Evolutionary conservation across 53 echinoderm and acorn worm genomes (phyloP), one percentile per base, ranked within the genome.

Genomic region (Holothuria leucospilota): DNA sequence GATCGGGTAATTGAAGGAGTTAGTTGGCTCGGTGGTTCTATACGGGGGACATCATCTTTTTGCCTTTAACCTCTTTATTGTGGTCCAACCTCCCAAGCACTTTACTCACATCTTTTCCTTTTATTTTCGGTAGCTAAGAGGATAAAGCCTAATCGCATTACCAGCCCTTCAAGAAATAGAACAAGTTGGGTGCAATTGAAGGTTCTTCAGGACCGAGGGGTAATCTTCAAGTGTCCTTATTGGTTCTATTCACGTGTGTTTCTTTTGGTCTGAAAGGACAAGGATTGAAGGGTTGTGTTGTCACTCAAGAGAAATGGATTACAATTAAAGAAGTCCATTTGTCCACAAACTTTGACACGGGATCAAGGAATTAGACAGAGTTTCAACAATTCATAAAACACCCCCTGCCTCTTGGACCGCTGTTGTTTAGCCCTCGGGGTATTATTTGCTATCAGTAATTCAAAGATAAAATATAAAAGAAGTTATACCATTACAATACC

Each of bases 121-220:
- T 75, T 75, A 75, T 75, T 75, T 75, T 75, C 39, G 23, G 75
- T 75, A 40, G 51, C 75, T 75, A 49, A 75, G 75, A 49, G 56
- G 56, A 56, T 56, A 56, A 46, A 27, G 23, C 24, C n/a, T 75
- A 75, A 75, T 75, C 49, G 75, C 75, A 75, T 75, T 75, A 74
- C 75, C 18, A 11, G 38, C 18, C 4, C 56, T 49, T 10, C 27
- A 25, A 46, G 49, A 75, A n/a, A 52, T 13, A 41, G 75, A 51
- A 75, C 75, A 75, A 53, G 75, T 52, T 75, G 52, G 75, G 49
- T 26, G 25, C 75, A 25, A 75, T 75, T 75, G 49, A 75, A n/a
- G 27, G 24, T 24, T 52, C 16, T 51, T 49, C 27, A 75, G 75
- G 49, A 46, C 52, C 56, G 18, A 56, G 56, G 56, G 56, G 56